Conservation (phyloP, 2,797 vertebrate species). For the Tenualosa thibaudeaui region DNA sequence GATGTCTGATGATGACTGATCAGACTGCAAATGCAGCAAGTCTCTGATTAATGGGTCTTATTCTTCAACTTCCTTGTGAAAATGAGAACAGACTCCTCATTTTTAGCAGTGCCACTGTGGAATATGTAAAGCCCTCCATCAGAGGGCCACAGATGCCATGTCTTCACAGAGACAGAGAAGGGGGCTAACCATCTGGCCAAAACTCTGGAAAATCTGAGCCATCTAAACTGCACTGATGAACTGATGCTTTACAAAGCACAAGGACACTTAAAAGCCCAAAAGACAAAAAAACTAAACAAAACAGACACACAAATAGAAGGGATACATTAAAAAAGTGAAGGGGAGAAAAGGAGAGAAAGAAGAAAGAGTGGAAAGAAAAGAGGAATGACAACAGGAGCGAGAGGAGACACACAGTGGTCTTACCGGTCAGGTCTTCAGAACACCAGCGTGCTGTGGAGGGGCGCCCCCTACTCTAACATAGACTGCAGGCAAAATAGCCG, state of each 20-base stretch:
- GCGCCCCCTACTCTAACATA: slow-evolving; percentile 91
- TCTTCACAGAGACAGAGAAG: not conserved
- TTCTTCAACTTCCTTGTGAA: not conserved
- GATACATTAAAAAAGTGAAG: not conserved
- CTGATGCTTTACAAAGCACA: not conserved
- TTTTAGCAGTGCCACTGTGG: not conserved
- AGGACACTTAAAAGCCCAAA: not conserved
- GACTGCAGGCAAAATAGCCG: slow-evolving; percentile 85
- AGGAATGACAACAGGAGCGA: not conserved
- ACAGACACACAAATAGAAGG: not conserved
- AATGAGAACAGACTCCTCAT: not conserved
- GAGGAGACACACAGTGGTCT: not conserved
- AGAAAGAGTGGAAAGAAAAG: not conserved
- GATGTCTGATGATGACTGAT: not conserved
- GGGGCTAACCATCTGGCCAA: not conserved
- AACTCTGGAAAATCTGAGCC: not conserved
- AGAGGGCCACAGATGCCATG: not conserved
- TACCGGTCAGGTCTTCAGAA: slow-evolving; percentile 24
- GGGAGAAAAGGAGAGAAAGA: not conserved
- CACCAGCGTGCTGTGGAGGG: slow-evolving; percentile 96
- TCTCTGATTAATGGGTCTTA: not conserved
- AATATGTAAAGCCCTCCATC: not conserved
- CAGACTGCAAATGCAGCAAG: not conserved
- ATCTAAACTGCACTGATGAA: not conserved
- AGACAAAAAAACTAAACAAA: not conserved